These are phyloP conservation scores for Dreissena rostriformis DNA, from an alignment of 1,140 invertebrate genomes.

Conservation along the genomic window DNA sequence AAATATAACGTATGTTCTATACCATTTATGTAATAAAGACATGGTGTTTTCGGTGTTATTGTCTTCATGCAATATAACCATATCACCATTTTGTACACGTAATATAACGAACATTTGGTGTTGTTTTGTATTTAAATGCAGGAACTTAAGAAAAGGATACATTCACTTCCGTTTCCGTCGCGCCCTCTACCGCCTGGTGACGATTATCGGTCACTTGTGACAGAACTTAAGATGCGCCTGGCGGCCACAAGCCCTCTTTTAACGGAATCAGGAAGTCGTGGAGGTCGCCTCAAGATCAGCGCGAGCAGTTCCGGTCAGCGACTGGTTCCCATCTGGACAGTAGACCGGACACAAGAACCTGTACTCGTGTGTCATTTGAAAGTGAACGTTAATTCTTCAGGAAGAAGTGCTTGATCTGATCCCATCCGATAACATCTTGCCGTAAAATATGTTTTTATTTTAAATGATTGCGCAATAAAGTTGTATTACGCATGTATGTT, in stretches of 20 bases:
- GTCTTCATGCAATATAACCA: too few relatives aligned
- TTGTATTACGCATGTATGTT: too few relatives aligned
- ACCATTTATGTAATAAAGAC: too few relatives aligned
- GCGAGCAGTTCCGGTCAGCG: neutral
- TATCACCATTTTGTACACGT: too few relatives aligned
- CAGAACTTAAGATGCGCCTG: conserved; percentile 32
- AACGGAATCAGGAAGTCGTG: conserved; percentile 6
- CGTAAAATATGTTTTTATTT: too few relatives aligned
- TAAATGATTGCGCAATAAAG: too few relatives aligned
- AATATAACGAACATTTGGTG: too few relatives aligned
- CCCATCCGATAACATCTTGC: too few relatives aligned
- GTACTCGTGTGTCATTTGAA: conserved; percentile 18
- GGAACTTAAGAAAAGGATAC: conserved; percentile 13
- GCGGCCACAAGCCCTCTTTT: conserved; percentile 21
- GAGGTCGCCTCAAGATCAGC: neutral
- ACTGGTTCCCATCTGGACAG: conserved; percentile 20
- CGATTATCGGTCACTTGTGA: conserved; percentile 1
- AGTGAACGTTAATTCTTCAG: neutral
- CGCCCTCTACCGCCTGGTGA: conserved; percentile 14
- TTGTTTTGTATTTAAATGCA: neutral
- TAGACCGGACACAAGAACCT: conserved; percentile 21
- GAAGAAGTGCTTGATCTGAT: too few relatives aligned
- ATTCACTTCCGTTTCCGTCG: conserved; percentile 2
- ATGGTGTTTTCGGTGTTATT: too few relatives aligned
- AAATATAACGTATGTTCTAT: too few relatives aligned